Evolutionary conservation across 2,113 vertebrate species (phyloP).

Genomic region (Entelurus aequoreus): DNA sequence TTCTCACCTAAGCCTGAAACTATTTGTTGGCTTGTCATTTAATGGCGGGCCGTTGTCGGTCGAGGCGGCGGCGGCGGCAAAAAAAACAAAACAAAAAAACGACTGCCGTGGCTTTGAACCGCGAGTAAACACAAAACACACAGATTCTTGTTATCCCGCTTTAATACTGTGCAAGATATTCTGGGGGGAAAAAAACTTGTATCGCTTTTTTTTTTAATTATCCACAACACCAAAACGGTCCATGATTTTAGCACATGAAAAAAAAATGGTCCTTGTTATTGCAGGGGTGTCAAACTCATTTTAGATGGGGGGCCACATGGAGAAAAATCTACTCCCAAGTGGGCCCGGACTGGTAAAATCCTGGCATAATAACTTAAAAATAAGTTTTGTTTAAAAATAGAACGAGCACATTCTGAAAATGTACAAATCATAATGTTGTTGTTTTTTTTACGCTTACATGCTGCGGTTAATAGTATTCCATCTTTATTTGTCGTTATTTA

Average conservation of each 20-base stretch:
- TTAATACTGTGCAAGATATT: conserved; percentile 29
- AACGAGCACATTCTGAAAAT: too few species aligned
- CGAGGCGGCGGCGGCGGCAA: conserved; percentile 23
- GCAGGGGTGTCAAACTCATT: conserved; percentile 8
- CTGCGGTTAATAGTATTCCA: background rate
- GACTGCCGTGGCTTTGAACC: conserved; percentile 43
- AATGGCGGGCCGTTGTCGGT: conserved; percentile 34
- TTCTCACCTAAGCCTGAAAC: conserved; percentile 53
- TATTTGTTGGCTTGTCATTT: conserved; percentile 55
- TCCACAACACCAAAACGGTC: conserved; percentile 32
- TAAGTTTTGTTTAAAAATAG: too few species aligned
- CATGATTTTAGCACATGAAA: conserved; percentile 57
- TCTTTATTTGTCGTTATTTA: too few species aligned
- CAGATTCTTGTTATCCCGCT: conserved; percentile 36
- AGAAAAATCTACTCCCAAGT: too few species aligned
- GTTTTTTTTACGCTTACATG: too few species aligned
- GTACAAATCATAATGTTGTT: too few species aligned
- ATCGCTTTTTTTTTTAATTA: conserved; percentile 25
- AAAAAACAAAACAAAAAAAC: conserved; percentile 5
- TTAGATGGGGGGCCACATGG: too few species aligned
- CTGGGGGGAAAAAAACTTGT: conserved; percentile 24
- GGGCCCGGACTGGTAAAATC: too few species aligned
- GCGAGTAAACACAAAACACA: conserved; percentile 40
- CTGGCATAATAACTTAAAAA: too few species aligned
- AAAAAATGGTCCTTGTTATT: conserved; percentile 42